Evolutionary conservation across 35 echinoderm and acorn worm genomes (phyloP).

Genomic region (Apostichopus californicus): DNA sequence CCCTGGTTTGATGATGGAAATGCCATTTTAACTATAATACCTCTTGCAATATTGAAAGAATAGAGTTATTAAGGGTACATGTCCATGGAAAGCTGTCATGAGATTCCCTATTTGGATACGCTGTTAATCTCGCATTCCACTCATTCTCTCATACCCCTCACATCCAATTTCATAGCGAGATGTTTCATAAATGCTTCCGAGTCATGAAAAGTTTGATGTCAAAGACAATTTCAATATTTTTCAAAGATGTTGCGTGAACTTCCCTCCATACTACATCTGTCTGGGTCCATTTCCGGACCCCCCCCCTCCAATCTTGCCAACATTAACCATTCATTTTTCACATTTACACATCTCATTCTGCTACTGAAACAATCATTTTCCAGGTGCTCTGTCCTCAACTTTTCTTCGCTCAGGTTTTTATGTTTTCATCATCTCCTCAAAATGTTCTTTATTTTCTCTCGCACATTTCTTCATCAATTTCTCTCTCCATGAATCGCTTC

Average conservation of each 20-base stretch:
- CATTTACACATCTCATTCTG: neutral
- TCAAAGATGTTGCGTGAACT: neutral
- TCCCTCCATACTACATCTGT: neutral
- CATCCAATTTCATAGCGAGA: neutral
- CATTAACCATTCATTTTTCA: neutral
- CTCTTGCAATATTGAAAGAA: no score
- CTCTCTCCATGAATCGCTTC: conserved; percentile 27
- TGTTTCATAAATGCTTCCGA: neutral
- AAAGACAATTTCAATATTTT: neutral
- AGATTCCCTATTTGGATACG: neutral
- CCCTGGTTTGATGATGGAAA: no score
- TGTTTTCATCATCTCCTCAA: conserved; percentile 24
- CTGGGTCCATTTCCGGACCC: neutral
- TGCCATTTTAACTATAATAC: no score
- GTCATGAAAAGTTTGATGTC: neutral
- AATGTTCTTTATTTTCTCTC: conserved; percentile 33
- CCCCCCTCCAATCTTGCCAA: neutral
- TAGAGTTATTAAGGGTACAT: no score
- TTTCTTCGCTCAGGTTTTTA: conserved; percentile 20
- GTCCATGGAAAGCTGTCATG: neutral
- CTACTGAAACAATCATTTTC: neutral
- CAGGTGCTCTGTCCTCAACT: conserved; percentile 18
- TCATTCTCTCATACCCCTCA: neutral
- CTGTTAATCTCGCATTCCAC: neutral
- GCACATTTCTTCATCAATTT: conserved; percentile 54